These are phyloP conservation scores for Muricea muricata DNA, from an alignment of 92 coral and sea anemone species.

Conservation along the genomic window DNA sequence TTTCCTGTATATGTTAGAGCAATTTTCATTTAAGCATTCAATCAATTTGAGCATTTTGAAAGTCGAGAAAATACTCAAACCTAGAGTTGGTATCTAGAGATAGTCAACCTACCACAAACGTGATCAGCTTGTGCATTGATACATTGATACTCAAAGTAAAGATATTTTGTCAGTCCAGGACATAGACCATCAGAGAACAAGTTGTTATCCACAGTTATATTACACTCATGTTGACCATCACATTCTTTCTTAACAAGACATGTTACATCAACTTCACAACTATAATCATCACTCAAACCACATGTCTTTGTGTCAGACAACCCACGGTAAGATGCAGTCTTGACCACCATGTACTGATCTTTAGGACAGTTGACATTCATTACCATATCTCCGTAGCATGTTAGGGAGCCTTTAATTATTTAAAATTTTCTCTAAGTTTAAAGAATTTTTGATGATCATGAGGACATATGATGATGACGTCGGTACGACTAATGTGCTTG, in stretches of 20 bases:
- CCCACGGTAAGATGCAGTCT: background rate
- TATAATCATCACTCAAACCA: slow-evolving; percentile 9
- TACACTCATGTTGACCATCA: background rate
- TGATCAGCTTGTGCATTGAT: background rate
- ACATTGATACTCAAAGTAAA: background rate
- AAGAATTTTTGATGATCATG: too few species aligned
- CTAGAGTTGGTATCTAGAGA: too few species aligned
- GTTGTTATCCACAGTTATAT: background rate
- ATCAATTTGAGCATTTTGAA: too few species aligned
- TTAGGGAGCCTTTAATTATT: background rate
- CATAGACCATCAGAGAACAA: background rate
- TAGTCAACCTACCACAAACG: background rate
- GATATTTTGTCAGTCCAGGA: background rate
- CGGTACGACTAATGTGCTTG: too few species aligned
- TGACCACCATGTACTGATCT: slow-evolving; percentile 5
- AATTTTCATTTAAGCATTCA: too few species aligned
- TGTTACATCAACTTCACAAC: background rate
- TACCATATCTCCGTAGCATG: background rate
- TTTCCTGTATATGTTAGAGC: too few species aligned
- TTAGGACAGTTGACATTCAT: background rate
- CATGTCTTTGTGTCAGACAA: slow-evolving; percentile 4
- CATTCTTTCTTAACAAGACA: background rate
- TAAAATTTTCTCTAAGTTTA: too few species aligned
- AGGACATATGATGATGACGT: too few species aligned
- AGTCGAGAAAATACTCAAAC: too few species aligned